Base-by-base conservation (phyloP, 2,888 invertebrate genomes). In the Yponomeuta cagnagella region DNA sequence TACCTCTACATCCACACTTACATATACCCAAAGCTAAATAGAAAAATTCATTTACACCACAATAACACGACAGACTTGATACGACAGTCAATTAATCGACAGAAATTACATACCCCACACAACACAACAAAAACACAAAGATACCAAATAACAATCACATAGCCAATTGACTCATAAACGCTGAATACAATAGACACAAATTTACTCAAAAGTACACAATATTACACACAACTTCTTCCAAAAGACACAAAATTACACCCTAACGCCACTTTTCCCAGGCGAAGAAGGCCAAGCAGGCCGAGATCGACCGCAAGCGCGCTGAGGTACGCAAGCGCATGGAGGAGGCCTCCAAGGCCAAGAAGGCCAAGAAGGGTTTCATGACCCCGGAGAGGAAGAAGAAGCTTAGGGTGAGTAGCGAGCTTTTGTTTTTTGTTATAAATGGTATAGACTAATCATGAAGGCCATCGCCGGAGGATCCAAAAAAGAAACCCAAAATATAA, bases 341-440 rank as follows among this genome's bases (percentile, higher is more conserved):
- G 93, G 98, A 98, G 93, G 98, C 98, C 93, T 98, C 98, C 91
- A 97, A 98, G 90, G 98, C 97, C 89, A 99, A 99, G 94, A 98
- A 98, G 94, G 98, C 98, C 89, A 99, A 99, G 96, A 99, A 99
- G 94, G 99, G 99, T 95, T 99, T 99, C 96, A 98, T 98, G 98
- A 98, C 99, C 85, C 98, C 99, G 75, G 99, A 99, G 93, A 98
- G 99, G 94, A 99, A 99, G 97, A 99, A 99, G 97, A 98, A 99
- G 93, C 97, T 99, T 87, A 96, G 99, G 95, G 98, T 98, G 87
- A 94, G 96, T 94, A 73, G 31, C 68, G 43, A 8, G 63, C 48
- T 63, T 71, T 63, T 68, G 23, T 30, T 63, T 63, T 23, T 63
- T 12, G 12, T 52, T 37, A 37, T 2, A 37, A 5, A 23, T 23